phyloP scores from a whole-genome alignment of 2,888 invertebrate genomes.

The Trilocha varians region DNA sequence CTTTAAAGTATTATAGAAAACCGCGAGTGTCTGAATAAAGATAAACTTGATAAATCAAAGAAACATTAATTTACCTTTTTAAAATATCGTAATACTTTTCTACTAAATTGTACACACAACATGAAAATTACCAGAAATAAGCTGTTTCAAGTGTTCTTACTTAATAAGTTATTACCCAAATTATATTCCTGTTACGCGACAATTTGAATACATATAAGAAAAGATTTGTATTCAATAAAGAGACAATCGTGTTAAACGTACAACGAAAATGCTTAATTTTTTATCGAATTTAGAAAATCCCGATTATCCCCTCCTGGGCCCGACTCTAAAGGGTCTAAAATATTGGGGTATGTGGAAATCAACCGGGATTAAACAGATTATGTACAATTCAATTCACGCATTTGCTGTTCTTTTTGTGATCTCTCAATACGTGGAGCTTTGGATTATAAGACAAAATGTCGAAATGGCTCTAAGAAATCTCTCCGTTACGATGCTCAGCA shows the following conservation, averaged over 20 bases:
- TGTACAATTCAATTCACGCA: conserved; percentile 33
- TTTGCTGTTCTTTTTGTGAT: conserved; percentile 36
- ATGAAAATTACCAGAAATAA: background rate
- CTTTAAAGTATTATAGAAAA: no score
- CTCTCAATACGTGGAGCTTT: conserved; percentile 50
- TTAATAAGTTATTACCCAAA: background rate
- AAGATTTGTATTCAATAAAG: background rate
- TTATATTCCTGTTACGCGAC: background rate
- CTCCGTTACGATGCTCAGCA: conserved; percentile 48
- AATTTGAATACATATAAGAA: no score
- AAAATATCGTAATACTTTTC: background rate
- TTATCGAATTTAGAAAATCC: conserved; percentile 23
- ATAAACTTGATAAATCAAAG: no score
- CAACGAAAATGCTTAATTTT: background rate
- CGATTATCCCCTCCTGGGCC: conserved; percentile 34
- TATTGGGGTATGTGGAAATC: conserved; percentile 44
- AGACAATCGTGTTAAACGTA: background rate
- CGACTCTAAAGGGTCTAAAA: conserved; percentile 34
- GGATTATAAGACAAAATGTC: conserved; percentile 35
- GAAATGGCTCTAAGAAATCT: conserved; percentile 45
- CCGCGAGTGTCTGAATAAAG: background rate
- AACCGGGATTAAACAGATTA: conserved; percentile 13
- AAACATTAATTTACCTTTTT: no score
- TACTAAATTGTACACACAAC: background rate
- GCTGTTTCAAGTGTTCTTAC: background rate